These are phyloP conservation scores for Festucalex cinctus DNA, from an alignment of 2,113 vertebrate species.

Conservation along the genomic window DNA sequence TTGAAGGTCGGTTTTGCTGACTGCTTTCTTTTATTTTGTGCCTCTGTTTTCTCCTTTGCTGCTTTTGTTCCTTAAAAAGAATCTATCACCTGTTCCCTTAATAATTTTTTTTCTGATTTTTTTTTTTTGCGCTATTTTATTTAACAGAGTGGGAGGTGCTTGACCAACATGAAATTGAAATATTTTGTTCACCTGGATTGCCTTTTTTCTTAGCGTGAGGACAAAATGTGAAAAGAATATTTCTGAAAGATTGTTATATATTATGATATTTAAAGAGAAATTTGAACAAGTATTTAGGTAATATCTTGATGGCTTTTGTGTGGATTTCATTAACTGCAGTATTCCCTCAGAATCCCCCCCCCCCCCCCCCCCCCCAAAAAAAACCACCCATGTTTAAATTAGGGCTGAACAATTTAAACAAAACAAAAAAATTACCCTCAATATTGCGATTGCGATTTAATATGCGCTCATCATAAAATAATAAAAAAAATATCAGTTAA, in stretches of 20 bases:
- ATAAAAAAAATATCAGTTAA: no score
- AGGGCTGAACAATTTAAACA: no score
- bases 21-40: slow-evolving; percentile 51
- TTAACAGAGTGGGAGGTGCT: slow-evolving; percentile 16
- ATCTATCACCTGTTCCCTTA: slow-evolving; percentile 24
- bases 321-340: slow-evolving; percentile 21
- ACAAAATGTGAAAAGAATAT: slow-evolving; percentile 2
- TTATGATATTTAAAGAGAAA: neutral
- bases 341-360: neutral
- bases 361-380: slow-evolving; percentile 4
- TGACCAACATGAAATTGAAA: slow-evolving; percentile 15
- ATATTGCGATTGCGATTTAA: no score
- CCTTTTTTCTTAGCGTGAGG: slow-evolving; percentile 57
- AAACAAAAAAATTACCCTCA: no score
- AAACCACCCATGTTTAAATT: no score
- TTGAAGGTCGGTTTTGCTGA: slow-evolving; percentile 54
- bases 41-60: slow-evolving; percentile 50
- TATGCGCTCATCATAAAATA: no score
- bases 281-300: neutral
- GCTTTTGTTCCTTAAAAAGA: slow-evolving; percentile 39
- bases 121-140: slow-evolving; percentile 23
- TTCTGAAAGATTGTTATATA: neutral
- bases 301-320: neutral
- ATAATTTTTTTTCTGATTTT: slow-evolving; percentile 20
- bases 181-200: slow-evolving; percentile 61